Conservation (phyloP, 1,140 invertebrate genomes). For the Papilio aristodemus region DNA sequence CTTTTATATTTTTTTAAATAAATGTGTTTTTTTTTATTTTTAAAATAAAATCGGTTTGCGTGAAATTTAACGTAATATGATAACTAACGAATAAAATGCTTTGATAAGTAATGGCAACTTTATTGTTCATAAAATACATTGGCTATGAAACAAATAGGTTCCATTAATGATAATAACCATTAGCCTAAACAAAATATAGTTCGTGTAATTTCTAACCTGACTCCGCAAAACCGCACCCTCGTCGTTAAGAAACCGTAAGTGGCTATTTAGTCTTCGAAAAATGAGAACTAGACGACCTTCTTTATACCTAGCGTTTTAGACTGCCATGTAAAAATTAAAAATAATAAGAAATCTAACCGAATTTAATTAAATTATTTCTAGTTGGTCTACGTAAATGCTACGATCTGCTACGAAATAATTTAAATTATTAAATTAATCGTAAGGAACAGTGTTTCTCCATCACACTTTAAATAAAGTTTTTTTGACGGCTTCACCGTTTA, state of each 20-base stretch:
- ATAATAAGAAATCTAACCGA: neutral
- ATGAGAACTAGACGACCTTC: neutral
- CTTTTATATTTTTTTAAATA: too few relatives aligned
- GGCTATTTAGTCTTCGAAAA: neutral
- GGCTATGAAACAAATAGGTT: constrained; percentile 6
- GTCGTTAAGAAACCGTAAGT: constrained; percentile 45
- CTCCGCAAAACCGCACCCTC: constrained; percentile 40
- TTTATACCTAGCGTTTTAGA: neutral
- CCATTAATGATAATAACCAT: neutral
- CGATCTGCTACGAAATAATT: constrained; percentile 30
- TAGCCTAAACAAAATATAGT: neutral
- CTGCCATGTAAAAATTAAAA: neutral
- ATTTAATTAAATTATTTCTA: neutral
- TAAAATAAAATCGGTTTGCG: too few relatives aligned
- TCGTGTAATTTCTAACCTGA: constrained; percentile 39
- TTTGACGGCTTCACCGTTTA: too few relatives aligned
- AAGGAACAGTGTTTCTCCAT: neutral
- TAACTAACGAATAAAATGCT: neutral
- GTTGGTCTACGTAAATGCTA: constrained; percentile 32
- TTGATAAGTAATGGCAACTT: neutral
- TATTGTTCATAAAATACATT: constrained; percentile 9
- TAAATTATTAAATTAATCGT: too few relatives aligned
- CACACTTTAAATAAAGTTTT: neutral
- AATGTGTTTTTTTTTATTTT: too few relatives aligned
- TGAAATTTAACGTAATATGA: too few relatives aligned